These are phyloP conservation scores for Drosophila ezoana DNA, from an alignment of 2,888 invertebrate genomes.

Conservation along the genomic window DNA sequence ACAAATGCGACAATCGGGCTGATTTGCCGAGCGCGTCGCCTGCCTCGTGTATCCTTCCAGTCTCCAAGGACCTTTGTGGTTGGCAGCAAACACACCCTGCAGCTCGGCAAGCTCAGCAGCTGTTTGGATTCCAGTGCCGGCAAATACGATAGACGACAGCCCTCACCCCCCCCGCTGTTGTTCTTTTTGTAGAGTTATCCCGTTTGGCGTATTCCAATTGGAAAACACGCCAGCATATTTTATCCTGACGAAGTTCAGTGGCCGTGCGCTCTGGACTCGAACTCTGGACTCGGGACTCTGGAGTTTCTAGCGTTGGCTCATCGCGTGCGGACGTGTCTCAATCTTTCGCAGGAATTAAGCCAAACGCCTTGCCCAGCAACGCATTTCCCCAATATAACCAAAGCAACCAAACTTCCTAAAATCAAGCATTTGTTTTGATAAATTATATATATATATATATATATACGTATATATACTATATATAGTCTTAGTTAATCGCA, in stretches of 20 bases:
- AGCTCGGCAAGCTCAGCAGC: slow-evolving; percentile 51
- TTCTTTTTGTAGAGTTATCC: slow-evolving; percentile 52
- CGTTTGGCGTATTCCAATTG: slow-evolving; percentile 67
- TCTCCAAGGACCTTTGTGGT: slow-evolving; percentile 60
- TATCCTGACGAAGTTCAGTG: slow-evolving; percentile 74
- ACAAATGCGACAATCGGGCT: slow-evolving; percentile 61
- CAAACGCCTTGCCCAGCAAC: slow-evolving; percentile 1
- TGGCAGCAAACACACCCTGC: slow-evolving; percentile 61
- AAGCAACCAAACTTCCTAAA: neutral
- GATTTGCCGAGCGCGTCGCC: neutral
- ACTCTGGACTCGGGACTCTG: slow-evolving; percentile 32
- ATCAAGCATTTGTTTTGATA: neutral
- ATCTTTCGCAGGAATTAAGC: neutral
- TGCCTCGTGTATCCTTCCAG: slow-evolving; percentile 53
- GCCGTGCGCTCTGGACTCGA: slow-evolving; percentile 50
- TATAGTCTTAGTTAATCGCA: neutral
- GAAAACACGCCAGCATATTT: slow-evolving; percentile 55
- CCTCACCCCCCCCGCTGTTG: slow-evolving; percentile 61
- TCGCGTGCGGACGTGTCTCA: slow-evolving; percentile 67
- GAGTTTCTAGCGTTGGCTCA: slow-evolving; percentile 77
- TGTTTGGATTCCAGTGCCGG: slow-evolving; percentile 65
- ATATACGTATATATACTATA: neutral
- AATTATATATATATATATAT: neutral
- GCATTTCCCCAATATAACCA: neutral
- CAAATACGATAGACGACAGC: slow-evolving; percentile 22